Evolutionary conservation across 2,888 invertebrate species (phyloP).

Genomic region (Ligdia adustata): DNA sequence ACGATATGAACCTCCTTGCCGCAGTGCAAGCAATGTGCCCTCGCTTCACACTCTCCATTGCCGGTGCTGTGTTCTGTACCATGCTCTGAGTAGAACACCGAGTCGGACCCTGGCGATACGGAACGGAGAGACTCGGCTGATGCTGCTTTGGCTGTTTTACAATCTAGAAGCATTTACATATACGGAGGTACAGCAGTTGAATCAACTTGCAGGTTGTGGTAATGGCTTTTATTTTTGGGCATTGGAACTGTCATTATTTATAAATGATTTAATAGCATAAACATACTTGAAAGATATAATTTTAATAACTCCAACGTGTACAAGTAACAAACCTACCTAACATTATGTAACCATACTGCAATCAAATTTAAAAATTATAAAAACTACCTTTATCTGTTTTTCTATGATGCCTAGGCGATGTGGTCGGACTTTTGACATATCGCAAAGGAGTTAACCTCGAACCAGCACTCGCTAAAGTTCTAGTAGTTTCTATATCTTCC

Average conservation of each 20-base stretch:
- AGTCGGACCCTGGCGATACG: constrained; percentile 95
- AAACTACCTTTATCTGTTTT: constrained; percentile 66
- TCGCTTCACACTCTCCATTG: constrained; percentile 81
- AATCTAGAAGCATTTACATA: constrained; percentile 65
- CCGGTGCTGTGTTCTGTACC: constrained; percentile 47
- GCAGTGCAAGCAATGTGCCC: constrained; percentile 91
- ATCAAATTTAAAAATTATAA: too few species aligned
- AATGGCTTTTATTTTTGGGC: too few species aligned
- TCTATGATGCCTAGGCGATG: constrained; percentile 80
- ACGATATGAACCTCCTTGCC: constrained; percentile 90
- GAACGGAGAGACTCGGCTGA: constrained; percentile 94
- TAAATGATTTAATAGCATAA: too few species aligned
- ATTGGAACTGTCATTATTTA: too few species aligned
- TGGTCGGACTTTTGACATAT: constrained; percentile 73
- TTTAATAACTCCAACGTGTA: too few species aligned
- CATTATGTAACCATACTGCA: too few species aligned
- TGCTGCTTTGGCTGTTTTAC: constrained; percentile 88
- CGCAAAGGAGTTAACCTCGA: constrained; percentile 76
- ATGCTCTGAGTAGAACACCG: constrained; percentile 94
- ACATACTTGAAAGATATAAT: too few species aligned
- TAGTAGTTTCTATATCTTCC: constrained; percentile 76
- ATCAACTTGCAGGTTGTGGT: too few species aligned
- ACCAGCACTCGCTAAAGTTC: constrained; percentile 76
- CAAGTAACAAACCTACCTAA: too few species aligned
- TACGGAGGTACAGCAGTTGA: too few species aligned